Percentiles rank a stretch among this genome's conserved stretches.
Conservation (phyloP, 2,113 vertebrate species). For the Trematocara zebra region DNA sequence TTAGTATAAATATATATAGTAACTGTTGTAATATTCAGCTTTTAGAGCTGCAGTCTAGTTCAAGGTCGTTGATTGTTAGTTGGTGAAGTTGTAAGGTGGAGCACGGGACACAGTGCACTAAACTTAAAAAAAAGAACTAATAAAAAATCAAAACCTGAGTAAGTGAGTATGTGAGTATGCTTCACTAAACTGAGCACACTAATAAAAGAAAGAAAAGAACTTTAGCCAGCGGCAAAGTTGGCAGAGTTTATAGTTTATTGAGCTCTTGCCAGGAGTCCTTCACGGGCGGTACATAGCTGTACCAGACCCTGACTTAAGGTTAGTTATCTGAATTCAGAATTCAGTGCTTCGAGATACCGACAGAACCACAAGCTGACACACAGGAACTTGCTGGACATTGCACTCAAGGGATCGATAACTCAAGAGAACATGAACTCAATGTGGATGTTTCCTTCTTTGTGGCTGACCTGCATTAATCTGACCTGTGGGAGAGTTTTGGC, state of each 20-base stretch:
- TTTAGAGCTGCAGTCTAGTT: neutral
- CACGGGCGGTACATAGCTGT: neutral
- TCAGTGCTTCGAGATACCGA: neutral
- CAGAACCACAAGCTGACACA: neutral
- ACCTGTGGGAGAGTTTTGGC: neutral
- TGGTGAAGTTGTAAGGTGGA: neutral
- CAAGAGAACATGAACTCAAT: neutral
- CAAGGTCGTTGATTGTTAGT: neutral
- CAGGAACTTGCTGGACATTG: neutral
- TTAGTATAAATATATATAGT: neutral
- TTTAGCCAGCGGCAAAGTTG: neutral
- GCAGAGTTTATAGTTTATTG: neutral
- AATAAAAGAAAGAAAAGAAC: neutral
- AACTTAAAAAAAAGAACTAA: neutral
- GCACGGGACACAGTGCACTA: neutral
- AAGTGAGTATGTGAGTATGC: neutral
- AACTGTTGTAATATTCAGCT: neutral
- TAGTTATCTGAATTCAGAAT: neutral
- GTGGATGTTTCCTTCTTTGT: neutral
- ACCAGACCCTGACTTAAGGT: neutral
- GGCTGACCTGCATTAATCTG: conserved; percentile 23
- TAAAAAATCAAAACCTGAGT: neutral
- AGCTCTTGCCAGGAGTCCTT: neutral
- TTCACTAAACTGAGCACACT: neutral
- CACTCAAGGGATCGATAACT: neutral